Evolutionary conservation across 2,797 vertebrate species (phyloP), one percentile per base, ranked within the genome.

Genomic region (Paedocypris micromegethes): DNA sequence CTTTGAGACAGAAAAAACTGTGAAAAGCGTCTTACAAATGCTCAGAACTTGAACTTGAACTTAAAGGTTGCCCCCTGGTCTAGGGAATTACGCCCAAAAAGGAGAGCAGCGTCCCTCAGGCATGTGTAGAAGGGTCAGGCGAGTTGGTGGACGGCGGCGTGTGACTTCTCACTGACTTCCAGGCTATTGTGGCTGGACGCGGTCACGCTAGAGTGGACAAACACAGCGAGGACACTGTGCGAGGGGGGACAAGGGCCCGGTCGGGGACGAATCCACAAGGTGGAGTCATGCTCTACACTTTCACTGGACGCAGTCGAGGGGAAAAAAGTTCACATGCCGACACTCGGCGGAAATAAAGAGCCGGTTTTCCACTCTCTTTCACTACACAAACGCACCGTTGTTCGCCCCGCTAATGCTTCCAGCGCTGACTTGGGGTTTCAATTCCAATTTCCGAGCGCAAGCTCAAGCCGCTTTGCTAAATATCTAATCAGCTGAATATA

Each of bases 161-260:
- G 81, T 87, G 88, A 89, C 89, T 89, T 88, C 84, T 88, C 76
- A 72, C 81, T 88, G 89, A 90, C 88, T 90, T 88, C 83, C 83
- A 84, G 83, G 74, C 83, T 81, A 84, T 86, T 85, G 85, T 41
- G 61, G 81, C 85, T 79, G 82, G 83, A 77, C 77, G 80, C 80
- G 73, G 75, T 85, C 74, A 86, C 64, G 80, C 85, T 81, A 88
- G 85, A 90, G 82, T 83, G 87, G 83, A 84, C 82, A 88, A 85
- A 80, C 78, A 89, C 89, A 90, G 87, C 80, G 81, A 73, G 39
- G 73, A 76, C 73, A 80, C 81, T 86, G 80, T 86, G 78, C 39
- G 37, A 66, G 66, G 49, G 44, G 45, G 39, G 45, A 50, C 66
- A 9, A 48, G 51, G 60, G 43, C 43, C 60, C 52, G 43, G 59